Base-by-base conservation (phyloP, 1,140 invertebrate genomes). In the Hylyphantes graminicola region DNA sequence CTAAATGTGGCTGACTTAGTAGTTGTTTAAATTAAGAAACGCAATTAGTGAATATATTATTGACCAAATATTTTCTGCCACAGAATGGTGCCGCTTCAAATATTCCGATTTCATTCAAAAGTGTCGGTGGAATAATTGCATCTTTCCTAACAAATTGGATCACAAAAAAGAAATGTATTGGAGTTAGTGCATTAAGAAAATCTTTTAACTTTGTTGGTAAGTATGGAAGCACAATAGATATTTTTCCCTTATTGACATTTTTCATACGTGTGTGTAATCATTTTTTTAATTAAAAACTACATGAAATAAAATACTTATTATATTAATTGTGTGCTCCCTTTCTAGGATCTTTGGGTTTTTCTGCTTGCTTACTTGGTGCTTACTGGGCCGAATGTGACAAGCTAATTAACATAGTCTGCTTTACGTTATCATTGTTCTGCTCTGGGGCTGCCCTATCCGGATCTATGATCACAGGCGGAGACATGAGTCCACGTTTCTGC, bases 261-360 rank as follows among this genome's bases (percentile, higher is more conserved):
- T 1, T 35, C 35, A 5, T n/a, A 35, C 35, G 35, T 35, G 35
- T 35, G 1, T n/a, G n/a, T n/a, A n/a, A n/a, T n/a, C n/a, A n/a
- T 35, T 35, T 35, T 35, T 35, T 35, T 35, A 35, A 35, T 35
- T 35, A 35, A 35, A 5, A 35, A 35, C 35, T 35, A 35, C 35
- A 35, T 35, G 5, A 35, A 35, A 35, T 35, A 5, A 35, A 35
- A 35, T 35, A 2, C 5, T 35, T 35, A 35, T 35, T 35, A 2
- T 35, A 35, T 35, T 1, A 35, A 35, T 35, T 35, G 35, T 35
- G 3, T 0, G 2, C n/a, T 68, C n/a, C 2, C 10, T 7, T 15
- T 68, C 17, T 68, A 68, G 65, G 65, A 51, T 13, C 65, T 4
- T 48, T 68, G 15, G 65, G 65, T 7, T 68, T 68, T 50, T 12